phyloP scores from a whole-genome alignment of 2,113 vertebrate species.

The Machaerirhynchus nigripectus region DNA sequence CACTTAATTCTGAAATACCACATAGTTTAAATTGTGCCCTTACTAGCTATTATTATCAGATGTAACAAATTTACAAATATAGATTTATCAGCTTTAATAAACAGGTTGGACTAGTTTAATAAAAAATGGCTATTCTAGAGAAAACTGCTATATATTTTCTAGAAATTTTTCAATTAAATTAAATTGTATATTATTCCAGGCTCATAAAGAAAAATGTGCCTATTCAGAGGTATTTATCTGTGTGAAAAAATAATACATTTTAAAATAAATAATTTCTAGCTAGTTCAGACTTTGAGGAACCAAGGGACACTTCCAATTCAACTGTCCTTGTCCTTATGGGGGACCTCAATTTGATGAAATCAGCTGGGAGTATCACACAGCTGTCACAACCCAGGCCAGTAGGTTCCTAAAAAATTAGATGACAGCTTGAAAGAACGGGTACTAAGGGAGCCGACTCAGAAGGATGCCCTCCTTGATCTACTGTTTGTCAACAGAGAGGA shows the following conservation, averaged over 20 bases:
- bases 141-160: background rate
- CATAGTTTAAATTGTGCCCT: background rate
- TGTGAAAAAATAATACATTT: background rate
- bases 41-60: background rate
- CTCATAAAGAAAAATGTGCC: background rate
- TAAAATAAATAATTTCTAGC: background rate
- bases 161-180: background rate
- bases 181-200: background rate
- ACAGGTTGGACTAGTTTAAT: background rate
- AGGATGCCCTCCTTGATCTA: background rate
- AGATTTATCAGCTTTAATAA: background rate
- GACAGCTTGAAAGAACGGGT: background rate
- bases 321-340: background rate
- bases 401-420: background rate
- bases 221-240: background rate
- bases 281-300: background rate
- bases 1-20: background rate
- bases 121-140: background rate
- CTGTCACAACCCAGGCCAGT: background rate
- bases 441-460: accelerated
- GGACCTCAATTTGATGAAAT: background rate
- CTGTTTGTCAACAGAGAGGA: background rate
- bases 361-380: background rate
- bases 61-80: background rate
- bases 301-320: background rate